Conservation (phyloP, 1,140 invertebrate species). For the Temnothorax nylanderi region DNA sequence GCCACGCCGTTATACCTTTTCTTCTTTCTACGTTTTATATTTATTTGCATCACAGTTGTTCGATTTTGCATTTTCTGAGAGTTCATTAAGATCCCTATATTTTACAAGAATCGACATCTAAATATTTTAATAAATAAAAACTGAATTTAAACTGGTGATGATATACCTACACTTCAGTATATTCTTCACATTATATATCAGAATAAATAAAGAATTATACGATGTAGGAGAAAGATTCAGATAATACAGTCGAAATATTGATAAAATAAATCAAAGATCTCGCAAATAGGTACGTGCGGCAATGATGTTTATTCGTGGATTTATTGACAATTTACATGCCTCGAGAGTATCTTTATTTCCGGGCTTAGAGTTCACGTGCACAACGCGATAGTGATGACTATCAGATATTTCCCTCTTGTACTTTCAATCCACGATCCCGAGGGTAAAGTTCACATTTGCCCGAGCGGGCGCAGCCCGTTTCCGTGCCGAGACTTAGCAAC, state of each 20-base stretch:
- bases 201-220: neutral
- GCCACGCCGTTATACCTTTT: neutral
- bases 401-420: neutral
- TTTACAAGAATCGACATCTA: neutral
- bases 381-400: neutral
- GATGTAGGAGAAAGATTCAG: neutral
- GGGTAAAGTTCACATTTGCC: neutral
- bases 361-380: neutral
- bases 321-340: neutral
- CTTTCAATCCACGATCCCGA: neutral
- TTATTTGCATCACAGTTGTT: neutral
- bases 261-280: slow-evolving; percentile 4
- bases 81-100: neutral
- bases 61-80: neutral
- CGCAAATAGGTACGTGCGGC: neutral
- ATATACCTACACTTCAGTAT: no score
- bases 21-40: neutral
- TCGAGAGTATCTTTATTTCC: slow-evolving; percentile 14
- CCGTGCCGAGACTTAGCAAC: neutral
- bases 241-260: neutral
- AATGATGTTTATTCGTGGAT: neutral
- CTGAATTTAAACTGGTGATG: neutral
- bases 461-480: neutral
- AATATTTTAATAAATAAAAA: neutral
- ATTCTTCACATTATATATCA: neutral